Base-by-base conservation (phyloP, 2,888 invertebrate genomes). In the Ceriagrion tenellum region DNA sequence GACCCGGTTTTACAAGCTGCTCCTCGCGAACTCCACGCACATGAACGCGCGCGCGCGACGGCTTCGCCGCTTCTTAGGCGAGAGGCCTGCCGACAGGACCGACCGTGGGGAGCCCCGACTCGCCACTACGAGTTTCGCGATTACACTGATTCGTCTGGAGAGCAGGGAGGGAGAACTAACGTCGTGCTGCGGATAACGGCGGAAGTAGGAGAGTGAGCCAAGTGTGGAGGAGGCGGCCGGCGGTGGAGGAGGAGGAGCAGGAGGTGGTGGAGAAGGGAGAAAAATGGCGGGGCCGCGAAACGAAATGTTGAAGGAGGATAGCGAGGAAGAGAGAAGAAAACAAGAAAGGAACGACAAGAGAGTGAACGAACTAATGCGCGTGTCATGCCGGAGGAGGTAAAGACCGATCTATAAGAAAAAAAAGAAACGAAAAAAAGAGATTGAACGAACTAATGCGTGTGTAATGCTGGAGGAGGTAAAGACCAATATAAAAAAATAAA, bases 91-190 rank as follows among this genome's bases (percentile, higher is more conserved):
- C n/a, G n/a, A n/a, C 69, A n/a, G n/a, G n/a, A n/a, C 47, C 47
- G 47, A 47, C 47, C 47, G 47, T n/a, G 47, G 4, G 47, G 47
- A 47, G 47, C 8, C n/a, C n/a, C 47, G 93, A 6, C 89, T 89
- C 89, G n/a, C 93, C 63, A 47, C 47, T 47, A 63, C 59, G 93
- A 74, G 69, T 74, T 93, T 93, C 93, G 93, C 93, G 93, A 93
- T 74, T 93, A 47, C n/a, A 74, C 93, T 74, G 93, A 93, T 63
- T 47, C 69, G 69, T 89, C 89, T 89, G 40, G 8, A 59, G n/a
- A 69, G 47, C 69, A 55, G 47, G 47, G 47, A 2, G 47, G 8
- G 8, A 2, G 47, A 47, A 47, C 47, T 2, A 47, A 55, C 89
- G 89, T 89, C 89, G 89, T 89, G 47, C 23, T 40, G 55, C 55